A percentile compares a stretch with the other conserved stretches of the same genome.
Conservation (phyloP, 2,797 vertebrate genomes). For the Danio albolineatus region DNA sequence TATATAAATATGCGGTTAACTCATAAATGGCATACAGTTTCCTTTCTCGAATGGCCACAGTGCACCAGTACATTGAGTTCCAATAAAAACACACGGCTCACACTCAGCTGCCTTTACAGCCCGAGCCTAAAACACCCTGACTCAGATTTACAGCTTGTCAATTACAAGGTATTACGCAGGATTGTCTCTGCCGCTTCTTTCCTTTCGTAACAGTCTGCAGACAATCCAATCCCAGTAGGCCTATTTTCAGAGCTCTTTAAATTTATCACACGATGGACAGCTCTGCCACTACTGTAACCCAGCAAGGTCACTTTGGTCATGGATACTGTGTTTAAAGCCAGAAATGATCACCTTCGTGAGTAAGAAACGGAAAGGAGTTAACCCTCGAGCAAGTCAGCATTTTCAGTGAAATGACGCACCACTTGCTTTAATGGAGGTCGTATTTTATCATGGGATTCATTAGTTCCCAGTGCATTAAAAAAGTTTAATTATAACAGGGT, state of each 20-base stretch:
- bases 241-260: slow-evolving; percentile 52
- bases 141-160: slow-evolving; percentile 64
- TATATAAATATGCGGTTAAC: slow-evolving; percentile 38
- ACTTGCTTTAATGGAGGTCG: slow-evolving; percentile 33
- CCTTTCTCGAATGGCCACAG: slow-evolving; percentile 17
- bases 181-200: slow-evolving; percentile 65
- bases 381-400: slow-evolving; percentile 44
- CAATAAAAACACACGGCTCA: slow-evolving; percentile 37
- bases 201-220: slow-evolving; percentile 66
- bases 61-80: slow-evolving; percentile 22
- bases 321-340: slow-evolving; percentile 51
- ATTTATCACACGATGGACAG: slow-evolving; percentile 55
- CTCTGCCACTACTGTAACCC: slow-evolving; percentile 57
- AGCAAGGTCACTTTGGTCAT: slow-evolving; percentile 49
- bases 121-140: slow-evolving; percentile 52
- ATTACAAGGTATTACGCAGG: slow-evolving; percentile 64
- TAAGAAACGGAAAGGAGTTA: slow-evolving; percentile 42
- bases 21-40: slow-evolving; percentile 8
- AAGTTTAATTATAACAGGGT: slow-evolving; percentile 29
- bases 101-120: slow-evolving; percentile 45
- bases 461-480: slow-evolving; percentile 46
- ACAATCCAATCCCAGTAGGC: slow-evolving; percentile 70
- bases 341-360: slow-evolving; percentile 46
- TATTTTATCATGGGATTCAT: slow-evolving; percentile 48
- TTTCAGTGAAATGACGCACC: slow-evolving; percentile 37